Evolutionary conservation across 2,113 vertebrate species (phyloP).

Genomic region (Balaeniceps rex): DNA sequence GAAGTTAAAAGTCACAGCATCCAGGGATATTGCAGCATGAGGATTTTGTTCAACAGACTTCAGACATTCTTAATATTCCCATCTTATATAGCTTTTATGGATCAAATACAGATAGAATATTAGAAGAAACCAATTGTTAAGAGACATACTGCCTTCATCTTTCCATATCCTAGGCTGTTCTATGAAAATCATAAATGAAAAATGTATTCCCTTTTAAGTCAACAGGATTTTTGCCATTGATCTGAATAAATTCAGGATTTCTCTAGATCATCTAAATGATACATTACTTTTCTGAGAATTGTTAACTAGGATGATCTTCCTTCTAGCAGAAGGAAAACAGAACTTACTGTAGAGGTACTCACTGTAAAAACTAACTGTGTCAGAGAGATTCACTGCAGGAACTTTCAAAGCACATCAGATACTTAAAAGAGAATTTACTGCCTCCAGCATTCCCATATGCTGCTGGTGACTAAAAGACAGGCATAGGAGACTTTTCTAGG

Average conservation of each 20-base stretch:
- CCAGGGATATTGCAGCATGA: not conserved
- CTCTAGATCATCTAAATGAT: not conserved
- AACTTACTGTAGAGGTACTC: not conserved
- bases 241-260: not conserved
- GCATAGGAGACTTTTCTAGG: not conserved
- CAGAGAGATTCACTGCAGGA: not conserved
- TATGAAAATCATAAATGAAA: conserved; percentile 4
- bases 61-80: not conserved
- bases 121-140: not conserved
- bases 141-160: not conserved
- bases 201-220: conserved; percentile 1
- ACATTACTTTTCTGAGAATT: not conserved
- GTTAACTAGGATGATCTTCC: not conserved
- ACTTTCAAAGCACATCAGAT: not conserved
- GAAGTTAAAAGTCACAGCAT: not conserved
- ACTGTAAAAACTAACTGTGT: not conserved
- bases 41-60: not conserved
- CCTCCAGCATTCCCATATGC: not conserved
- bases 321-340: not conserved
- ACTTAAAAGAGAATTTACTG: not conserved
- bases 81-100: not conserved
- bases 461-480: not conserved
- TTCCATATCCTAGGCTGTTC: not conserved
- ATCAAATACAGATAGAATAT: not conserved
- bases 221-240: not conserved